A percentile compares a stretch with the other conserved stretches of the same genome.
Evolutionary conservation across 2,113 vertebrate genomes (phyloP).

Genomic region (Sciurus niger): DNA sequence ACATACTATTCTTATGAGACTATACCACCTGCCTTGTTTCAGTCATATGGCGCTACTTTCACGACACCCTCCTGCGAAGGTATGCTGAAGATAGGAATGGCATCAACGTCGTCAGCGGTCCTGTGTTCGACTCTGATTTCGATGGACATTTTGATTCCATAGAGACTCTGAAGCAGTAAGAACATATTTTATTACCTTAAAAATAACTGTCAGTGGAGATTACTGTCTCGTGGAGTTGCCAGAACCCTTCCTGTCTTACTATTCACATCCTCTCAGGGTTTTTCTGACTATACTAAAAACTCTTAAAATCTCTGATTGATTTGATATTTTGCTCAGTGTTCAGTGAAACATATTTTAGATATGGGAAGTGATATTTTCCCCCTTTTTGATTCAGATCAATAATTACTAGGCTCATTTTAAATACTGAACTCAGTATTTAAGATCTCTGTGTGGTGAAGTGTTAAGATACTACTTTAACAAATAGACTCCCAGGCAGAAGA

Average conservation of each 20-base stretch:
- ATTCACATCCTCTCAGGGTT: background rate
- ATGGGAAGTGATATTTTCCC: background rate
- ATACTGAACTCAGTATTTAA: background rate
- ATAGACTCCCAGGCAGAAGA: background rate
- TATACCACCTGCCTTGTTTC: conserved; percentile 34
- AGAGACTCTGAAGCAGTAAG: conserved; percentile 89
- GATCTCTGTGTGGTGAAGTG: background rate
- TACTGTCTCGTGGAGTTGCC: background rate
- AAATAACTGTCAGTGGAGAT: background rate
- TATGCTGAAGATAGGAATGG: conserved; percentile 90
- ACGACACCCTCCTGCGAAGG: conserved; percentile 88
- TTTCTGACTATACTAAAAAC: background rate
- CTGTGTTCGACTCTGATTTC: conserved; percentile 95
- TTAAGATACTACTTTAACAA: background rate
- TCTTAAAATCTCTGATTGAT: background rate
- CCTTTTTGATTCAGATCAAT: background rate
- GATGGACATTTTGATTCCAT: conserved; percentile 92
- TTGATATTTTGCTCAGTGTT: background rate
- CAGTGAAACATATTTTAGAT: background rate
- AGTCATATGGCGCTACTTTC: conserved; percentile 95
- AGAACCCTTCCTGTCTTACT: background rate
- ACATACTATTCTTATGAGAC: background rate
- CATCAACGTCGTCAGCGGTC: conserved; percentile 95
- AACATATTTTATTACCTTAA: conserved; percentile 18
- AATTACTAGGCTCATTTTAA: background rate